These are phyloP conservation scores for Acanthochromis polyacanthus DNA, from an alignment of 2,113 vertebrate species.

Conservation along the genomic window DNA sequence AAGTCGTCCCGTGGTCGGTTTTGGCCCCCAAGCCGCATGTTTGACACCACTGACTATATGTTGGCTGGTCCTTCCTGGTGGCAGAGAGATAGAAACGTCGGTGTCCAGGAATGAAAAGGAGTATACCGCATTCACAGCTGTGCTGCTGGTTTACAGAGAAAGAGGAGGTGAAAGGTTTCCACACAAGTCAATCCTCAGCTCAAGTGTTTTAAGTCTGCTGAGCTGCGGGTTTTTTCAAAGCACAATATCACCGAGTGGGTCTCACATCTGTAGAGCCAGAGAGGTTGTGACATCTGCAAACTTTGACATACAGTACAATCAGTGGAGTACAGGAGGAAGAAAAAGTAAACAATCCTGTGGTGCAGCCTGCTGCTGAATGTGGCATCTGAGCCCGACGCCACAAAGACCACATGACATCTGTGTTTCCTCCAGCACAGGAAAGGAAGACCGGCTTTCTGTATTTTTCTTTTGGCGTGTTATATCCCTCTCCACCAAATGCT, in stretches of 20 bases:
- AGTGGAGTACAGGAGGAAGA: neutral
- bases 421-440: slow-evolving; percentile 23
- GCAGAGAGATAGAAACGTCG: neutral
- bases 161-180: slow-evolving; percentile 9
- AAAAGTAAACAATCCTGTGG: slow-evolving; percentile 13
- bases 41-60: neutral
- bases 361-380: slow-evolving; percentile 23
- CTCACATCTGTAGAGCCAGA: slow-evolving; percentile 7
- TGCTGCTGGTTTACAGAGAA: slow-evolving; percentile 10
- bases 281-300: slow-evolving; percentile 27
- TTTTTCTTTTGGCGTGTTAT: neutral
- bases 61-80: neutral
- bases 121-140: slow-evolving; percentile 1
- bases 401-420: slow-evolving; percentile 23
- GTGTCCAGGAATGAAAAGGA: neutral
- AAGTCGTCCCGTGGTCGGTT: too few relatives aligned
- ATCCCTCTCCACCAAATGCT: slow-evolving; percentile 27
- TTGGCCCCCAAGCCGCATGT: too few relatives aligned
- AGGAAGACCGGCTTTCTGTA: neutral
- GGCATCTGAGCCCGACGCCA: slow-evolving; percentile 6
- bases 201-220: slow-evolving; percentile 17
- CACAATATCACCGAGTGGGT: neutral
- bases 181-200: slow-evolving; percentile 6
- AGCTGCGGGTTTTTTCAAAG: neutral
- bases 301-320: slow-evolving; percentile 14